Percentiles rank a stretch among this genome's conserved stretches.
Conservation (phyloP, 2,888 invertebrate genomes). For the Neoascia interrupta region DNA sequence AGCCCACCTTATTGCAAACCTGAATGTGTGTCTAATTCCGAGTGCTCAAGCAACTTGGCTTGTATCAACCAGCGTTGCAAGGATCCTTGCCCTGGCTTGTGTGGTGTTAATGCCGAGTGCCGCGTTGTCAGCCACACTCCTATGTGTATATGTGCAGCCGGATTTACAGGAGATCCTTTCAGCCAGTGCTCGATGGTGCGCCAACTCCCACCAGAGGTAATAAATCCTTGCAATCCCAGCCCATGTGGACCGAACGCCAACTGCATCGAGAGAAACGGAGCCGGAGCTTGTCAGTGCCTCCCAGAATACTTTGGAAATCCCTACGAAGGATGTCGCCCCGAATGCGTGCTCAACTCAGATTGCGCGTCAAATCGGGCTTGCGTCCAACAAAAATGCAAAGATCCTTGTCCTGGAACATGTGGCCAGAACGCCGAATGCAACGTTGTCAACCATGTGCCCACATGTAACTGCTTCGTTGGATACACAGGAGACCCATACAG, state of each 20-base stretch:
- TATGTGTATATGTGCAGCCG: constrained; percentile 84
- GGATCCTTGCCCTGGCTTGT: constrained; percentile 86
- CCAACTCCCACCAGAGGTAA: constrained; percentile 79
- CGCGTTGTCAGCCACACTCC: constrained; percentile 87
- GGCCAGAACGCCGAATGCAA: constrained; percentile 87
- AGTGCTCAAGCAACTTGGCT: constrained; percentile 85
- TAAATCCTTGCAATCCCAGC: constrained; percentile 85
- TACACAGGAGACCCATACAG: constrained; percentile 84
- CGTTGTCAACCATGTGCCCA: constrained; percentile 86
- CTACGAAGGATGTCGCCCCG: constrained; percentile 88
- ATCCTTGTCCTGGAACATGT: constrained; percentile 89
- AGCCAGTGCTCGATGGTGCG: constrained; percentile 82
- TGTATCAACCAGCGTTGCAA: constrained; percentile 88
- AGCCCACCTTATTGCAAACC: constrained; percentile 87
- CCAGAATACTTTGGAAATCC: constrained; percentile 88
- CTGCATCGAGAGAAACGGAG: constrained; percentile 85
- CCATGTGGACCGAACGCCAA: constrained; percentile 87
- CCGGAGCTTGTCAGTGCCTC: constrained; percentile 86
- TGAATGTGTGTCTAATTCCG: constrained; percentile 86
- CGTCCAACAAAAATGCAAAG: constrained; percentile 86
- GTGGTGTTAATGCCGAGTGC: constrained; percentile 87
- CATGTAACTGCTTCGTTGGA: constrained; percentile 84
- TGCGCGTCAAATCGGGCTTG: constrained; percentile 87
- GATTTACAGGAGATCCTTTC: constrained; percentile 87
- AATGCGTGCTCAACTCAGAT: constrained; percentile 86